Evolutionary conservation across 2,113 vertebrate species (phyloP).

Genomic region (Anhinga rufa): DNA sequence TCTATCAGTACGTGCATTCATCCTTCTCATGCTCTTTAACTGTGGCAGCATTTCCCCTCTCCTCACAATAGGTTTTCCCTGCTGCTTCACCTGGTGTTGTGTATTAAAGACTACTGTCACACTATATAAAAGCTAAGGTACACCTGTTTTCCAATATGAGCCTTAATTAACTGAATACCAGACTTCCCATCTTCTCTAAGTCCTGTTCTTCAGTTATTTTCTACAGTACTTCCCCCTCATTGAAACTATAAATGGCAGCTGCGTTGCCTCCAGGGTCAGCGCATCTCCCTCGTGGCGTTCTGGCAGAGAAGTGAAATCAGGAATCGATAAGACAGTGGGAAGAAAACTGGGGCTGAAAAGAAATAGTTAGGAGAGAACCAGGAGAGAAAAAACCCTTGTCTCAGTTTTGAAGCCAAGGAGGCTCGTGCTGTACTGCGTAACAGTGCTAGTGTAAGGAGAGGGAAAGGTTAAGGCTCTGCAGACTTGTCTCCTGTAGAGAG

Average conservation of each 20-base stretch:
- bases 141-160: fast-evolving
- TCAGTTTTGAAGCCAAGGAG: not conserved
- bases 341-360: not conserved
- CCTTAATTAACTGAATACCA: not conserved
- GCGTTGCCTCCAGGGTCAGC: not conserved
- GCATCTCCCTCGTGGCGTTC: not conserved
- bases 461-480: not conserved
- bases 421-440: fast-evolving
- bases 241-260: not conserved
- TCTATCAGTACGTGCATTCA: fast-evolving
- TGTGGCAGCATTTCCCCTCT: not conserved
- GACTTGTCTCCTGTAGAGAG: too few relatives aligned
- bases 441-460: not conserved
- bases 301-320: not conserved
- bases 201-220: not conserved
- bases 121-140: not conserved
- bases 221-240: not conserved
- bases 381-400: not conserved
- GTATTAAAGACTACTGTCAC: fast-evolving
- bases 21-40: fast-evolving
- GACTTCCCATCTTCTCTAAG: fast-evolving
- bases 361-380: not conserved
- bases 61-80: not conserved
- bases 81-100: fast-evolving
- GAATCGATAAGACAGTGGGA: not conserved